Conservation (phyloP, 2,797 vertebrate genomes). For the Gephyroberyx darwinii region DNA sequence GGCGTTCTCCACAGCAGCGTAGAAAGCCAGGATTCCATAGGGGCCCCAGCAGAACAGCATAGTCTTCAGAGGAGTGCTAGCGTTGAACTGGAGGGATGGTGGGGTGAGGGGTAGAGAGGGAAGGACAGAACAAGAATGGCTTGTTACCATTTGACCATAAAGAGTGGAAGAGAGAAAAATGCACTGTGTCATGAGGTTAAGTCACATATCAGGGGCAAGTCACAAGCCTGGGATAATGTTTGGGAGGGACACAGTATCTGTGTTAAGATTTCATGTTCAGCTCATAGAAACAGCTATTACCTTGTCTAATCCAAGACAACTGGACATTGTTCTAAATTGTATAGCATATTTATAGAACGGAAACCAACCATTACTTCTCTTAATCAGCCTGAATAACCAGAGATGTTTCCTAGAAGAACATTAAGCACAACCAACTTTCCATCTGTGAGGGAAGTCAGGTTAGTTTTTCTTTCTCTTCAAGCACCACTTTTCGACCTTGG, state of each 20-base stretch:
- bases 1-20: slow-evolving; percentile 86
- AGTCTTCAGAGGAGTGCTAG: slow-evolving; percentile 86
- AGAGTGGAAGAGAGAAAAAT: slow-evolving; percentile 34
- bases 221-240: slow-evolving; percentile 70
- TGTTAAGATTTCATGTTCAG: slow-evolving; percentile 29
- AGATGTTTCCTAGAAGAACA: too few species aligned
- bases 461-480: too few species aligned
- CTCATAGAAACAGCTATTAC: slow-evolving; percentile 15
- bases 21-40: slow-evolving; percentile 90
- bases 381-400: too few species aligned
- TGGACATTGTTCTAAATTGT: slow-evolving; percentile 16
- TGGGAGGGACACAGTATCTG: slow-evolving; percentile 30
- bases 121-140: slow-evolving; percentile 33
- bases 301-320: slow-evolving; percentile 37
- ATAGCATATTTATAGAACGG: too few species aligned
- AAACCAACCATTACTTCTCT: neutral
- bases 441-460: too few species aligned
- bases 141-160: slow-evolving; percentile 17
- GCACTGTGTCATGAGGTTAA: slow-evolving; percentile 51
- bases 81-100: slow-evolving; percentile 86
- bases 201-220: slow-evolving; percentile 40
- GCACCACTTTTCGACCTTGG: too few species aligned
- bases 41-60: slow-evolving; percentile 93
- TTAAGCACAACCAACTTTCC: too few species aligned
- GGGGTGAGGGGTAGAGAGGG: neutral